Base-by-base conservation (phyloP, 2,888 invertebrate species). In the Andrena trimmerana region DNA sequence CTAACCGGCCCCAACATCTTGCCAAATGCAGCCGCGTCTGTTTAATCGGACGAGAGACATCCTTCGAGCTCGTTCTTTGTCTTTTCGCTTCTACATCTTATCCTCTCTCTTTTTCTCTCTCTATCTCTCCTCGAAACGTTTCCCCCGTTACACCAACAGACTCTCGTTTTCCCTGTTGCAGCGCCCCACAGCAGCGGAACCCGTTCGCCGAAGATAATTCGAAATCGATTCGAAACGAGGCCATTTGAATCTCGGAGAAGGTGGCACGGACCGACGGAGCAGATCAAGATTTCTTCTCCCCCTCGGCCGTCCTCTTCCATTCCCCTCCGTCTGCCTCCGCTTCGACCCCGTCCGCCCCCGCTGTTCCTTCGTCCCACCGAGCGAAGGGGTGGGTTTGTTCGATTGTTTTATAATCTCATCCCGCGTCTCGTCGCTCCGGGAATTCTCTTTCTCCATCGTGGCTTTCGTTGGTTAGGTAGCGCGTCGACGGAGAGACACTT, bases 191-290 rank as follows among this genome's bases (percentile, higher is more conserved):
- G 76, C 81, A 69, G 52, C 54, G 80, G 83, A 89, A 92, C 91
- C 84, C 88, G 88, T 81, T 89, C 86, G 87, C 83, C 86, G 88
- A 89, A 91, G 92, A 92, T 91, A 89, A 90, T 92, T 92, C 89
- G 90, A 90, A 92, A 92, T 93, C 92, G 91, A 93, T 92, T 92
- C 90, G 89, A 91, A 92, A 92, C 89, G 91, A 90, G 91, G 90
- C 87, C 89, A 90, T 91, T 91, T 90, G 89, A 91, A 92, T 92
- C 88, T 85, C 83, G 86, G 63, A 81, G 85, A 77, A 87, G 81
- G 62, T 77, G 81, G 54, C 73, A 62, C 63, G 71, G 31, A 60
- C 77, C 33, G 69, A 29, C 71, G 33, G 67, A 79, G 50, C 76
- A 54, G 66, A 66, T 74, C 84, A 60, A 81, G 75, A 81, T 83